Evolutionary conservation across 1,140 invertebrate genomes (phyloP).

Genomic region (Artemia franciscana): DNA sequence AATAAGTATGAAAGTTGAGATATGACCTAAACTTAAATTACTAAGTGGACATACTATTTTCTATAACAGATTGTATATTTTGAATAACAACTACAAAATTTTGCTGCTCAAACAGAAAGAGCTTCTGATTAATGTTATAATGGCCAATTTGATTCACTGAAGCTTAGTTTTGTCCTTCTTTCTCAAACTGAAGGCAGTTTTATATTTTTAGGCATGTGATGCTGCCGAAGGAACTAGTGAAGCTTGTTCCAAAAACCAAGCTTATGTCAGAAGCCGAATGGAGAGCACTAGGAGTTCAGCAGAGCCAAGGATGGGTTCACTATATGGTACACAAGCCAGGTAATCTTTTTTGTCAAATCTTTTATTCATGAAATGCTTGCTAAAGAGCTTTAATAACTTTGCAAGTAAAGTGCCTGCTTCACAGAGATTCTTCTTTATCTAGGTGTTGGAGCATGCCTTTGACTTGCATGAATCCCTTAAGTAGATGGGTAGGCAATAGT

Average conservation of each 20-base stretch:
- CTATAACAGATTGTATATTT: neutral
- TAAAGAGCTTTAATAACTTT: no score
- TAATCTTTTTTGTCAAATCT: no score
- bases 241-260: conserved; percentile 65
- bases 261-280: conserved; percentile 77
- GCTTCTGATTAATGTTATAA: neutral
- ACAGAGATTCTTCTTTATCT: no score
- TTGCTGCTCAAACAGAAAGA: neutral
- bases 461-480: no score
- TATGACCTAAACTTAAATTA: no score
- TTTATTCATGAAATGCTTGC: no score
- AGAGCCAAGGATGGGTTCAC: conserved; percentile 81
- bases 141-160: neutral
- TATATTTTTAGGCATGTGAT: conserved; percentile 57
- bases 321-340: conserved; percentile 83
- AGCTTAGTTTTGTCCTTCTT: neutral
- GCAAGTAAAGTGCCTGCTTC: no score
- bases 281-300: conserved; percentile 74
- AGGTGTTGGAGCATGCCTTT: no score
- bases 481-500: no score
- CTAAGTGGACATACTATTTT: neutral
- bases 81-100: neutral
- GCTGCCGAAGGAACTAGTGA: conserved; percentile 69
- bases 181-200: neutral
- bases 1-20: no score